Evolutionary conservation across 1,140 invertebrate genomes (phyloP).

Genomic region (Trissolcus basalis): DNA sequence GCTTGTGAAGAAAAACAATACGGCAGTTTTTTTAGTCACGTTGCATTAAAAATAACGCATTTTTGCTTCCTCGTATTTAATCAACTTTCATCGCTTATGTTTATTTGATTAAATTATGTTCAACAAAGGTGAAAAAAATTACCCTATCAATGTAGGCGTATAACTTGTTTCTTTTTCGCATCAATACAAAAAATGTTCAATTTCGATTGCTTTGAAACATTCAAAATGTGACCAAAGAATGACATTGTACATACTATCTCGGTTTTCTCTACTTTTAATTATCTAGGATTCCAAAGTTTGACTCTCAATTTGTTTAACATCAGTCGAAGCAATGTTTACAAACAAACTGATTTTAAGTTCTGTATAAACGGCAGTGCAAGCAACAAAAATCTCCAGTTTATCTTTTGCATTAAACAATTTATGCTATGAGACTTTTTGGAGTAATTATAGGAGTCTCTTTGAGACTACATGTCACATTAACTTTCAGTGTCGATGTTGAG

Average conservation of each 20-base stretch:
- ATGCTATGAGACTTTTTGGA: neutral
- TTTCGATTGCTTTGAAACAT: neutral
- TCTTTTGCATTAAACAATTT: slow-evolving; percentile 16
- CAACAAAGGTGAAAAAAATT: slow-evolving; percentile 1
- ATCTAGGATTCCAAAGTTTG: no score
- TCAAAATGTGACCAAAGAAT: slow-evolving; percentile 1
- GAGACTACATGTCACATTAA: slow-evolving; percentile 15
- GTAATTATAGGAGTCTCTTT: slow-evolving; percentile 24
- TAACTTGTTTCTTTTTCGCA: neutral
- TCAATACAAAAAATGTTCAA: slow-evolving; percentile 15
- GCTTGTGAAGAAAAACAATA: slow-evolving; percentile 31
- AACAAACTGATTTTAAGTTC: slow-evolving; percentile 18
- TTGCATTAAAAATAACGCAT: slow-evolving; percentile 8
- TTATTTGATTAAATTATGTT: neutral
- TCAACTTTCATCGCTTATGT: slow-evolving; percentile 7
- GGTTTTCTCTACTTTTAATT: neutral
- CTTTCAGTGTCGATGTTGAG: slow-evolving; percentile 12
- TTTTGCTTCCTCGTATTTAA: neutral
- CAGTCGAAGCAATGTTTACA: slow-evolving; percentile 20
- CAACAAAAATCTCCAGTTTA: slow-evolving; percentile 26
- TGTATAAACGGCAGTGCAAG: slow-evolving; percentile 40
- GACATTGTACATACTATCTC: neutral
- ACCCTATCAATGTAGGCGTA: slow-evolving; percentile 3
- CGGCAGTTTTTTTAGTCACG: slow-evolving; percentile 29
- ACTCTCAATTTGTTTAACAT: neutral